Percentiles rank a stretch among this genome's conserved stretches.
These are phyloP conservation scores for Actinia equina DNA, from an alignment of 64 coral and sea anemone genomes.

Conservation along the genomic window DNA sequence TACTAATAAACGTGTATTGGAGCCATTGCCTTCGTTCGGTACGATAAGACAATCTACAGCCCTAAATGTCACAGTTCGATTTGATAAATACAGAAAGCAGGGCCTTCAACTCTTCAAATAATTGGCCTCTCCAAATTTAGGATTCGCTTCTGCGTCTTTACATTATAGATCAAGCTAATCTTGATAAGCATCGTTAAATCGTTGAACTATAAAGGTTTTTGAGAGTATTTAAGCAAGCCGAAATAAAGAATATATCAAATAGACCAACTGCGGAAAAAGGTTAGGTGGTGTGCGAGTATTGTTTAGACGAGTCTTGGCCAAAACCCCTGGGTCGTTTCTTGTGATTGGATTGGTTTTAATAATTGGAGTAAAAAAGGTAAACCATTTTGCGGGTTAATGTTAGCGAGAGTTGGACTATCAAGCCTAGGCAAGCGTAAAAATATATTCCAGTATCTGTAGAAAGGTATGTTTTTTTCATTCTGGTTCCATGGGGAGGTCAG, in stretches of 20 bases:
- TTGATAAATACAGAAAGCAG: background rate
- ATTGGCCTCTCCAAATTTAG: background rate
- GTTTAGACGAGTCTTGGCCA: background rate
- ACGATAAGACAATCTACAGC: background rate
- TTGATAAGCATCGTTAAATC: background rate
- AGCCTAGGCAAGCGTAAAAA: background rate
- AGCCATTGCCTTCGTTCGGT: background rate
- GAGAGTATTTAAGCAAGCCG: constrained; percentile 5
- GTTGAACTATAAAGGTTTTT: constrained; percentile 13
- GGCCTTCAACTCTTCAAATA: background rate
- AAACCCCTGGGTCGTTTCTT: background rate
- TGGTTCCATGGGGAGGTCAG: no score
- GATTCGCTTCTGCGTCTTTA: background rate
- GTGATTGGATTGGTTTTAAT: background rate
- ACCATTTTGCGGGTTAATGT: background rate
- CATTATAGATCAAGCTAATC: background rate
- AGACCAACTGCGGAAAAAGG: background rate
- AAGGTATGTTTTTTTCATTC: background rate
- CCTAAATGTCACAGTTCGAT: background rate
- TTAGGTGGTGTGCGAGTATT: background rate
- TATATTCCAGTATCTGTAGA: background rate
- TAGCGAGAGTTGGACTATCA: background rate
- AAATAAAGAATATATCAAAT: constrained; percentile 9
- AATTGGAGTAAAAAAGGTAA: background rate
- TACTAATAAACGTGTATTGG: background rate